Percentiles rank a stretch among this genome's conserved stretches.
These are phyloP conservation scores for Setophaga coronata DNA, from an alignment of 2,113 vertebrate genomes.

Conservation along the genomic window DNA sequence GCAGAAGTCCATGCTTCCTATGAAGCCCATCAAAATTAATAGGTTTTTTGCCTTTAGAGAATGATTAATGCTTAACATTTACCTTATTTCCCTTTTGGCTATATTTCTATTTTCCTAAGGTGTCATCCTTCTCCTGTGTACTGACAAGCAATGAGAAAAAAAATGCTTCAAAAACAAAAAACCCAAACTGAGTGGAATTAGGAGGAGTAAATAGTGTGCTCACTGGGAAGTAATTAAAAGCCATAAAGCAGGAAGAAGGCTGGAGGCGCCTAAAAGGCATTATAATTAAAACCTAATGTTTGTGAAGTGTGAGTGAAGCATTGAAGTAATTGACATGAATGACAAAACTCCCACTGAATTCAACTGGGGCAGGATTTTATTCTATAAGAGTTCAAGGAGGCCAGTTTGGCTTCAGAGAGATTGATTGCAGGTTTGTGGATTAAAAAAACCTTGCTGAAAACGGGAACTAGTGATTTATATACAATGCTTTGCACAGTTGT, in stretches of 20 bases:
- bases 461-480: neutral
- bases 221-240: conserved; percentile 42
- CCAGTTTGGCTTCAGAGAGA: conserved; percentile 14
- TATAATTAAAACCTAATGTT: conserved; percentile 54
- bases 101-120: neutral
- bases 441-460: conserved; percentile 41
- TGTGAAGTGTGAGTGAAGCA: conserved; percentile 11
- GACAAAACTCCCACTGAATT: conserved; percentile 45
- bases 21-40: neutral
- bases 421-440: conserved; percentile 14
- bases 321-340: conserved; percentile 22
- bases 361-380: neutral
- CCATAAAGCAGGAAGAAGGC: conserved; percentile 15
- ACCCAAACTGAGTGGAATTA: conserved; percentile 12
- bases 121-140: neutral
- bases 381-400: neutral
- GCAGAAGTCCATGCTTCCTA: neutral
- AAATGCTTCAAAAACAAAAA: neutral
- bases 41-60: neutral
- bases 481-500: neutral
- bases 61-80: neutral
- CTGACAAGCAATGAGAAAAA: neutral
- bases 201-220: conserved; percentile 29
- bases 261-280: conserved; percentile 29
- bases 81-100: neutral